Evolutionary conservation across 2,797 vertebrate species (phyloP).

Genomic region (Pangasius larnaudii): DNA sequence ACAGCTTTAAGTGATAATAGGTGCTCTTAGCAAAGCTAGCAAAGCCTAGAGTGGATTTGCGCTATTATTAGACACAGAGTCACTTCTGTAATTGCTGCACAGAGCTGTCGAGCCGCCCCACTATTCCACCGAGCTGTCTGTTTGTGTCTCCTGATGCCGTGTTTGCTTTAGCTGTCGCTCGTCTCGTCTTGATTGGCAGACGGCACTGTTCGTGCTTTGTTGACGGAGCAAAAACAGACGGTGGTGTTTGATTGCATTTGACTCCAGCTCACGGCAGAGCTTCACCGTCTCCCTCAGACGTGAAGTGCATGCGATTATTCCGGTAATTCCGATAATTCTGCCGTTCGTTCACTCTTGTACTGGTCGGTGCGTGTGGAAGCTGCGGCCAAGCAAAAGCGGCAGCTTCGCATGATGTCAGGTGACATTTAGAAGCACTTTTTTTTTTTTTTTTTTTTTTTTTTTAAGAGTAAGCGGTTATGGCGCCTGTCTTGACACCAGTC

Average conservation of each 20-base stretch:
- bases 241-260: slow-evolving; percentile 21
- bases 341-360: slow-evolving; percentile 17
- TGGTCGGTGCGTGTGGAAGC: slow-evolving; percentile 38
- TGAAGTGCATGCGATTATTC: slow-evolving; percentile 42
- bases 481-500: background rate
- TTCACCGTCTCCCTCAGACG: background rate
- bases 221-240: background rate
- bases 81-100: background rate
- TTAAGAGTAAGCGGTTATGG: background rate
- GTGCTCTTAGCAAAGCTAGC: background rate
- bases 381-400: slow-evolving; percentile 20
- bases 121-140: background rate
- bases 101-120: slow-evolving; percentile 5
- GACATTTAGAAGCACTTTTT: slow-evolving; percentile 29
- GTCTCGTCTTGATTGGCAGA: slow-evolving; percentile 36
- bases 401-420: slow-evolving; percentile 35
- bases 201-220: slow-evolving; percentile 12
- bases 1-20: background rate
- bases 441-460: background rate
- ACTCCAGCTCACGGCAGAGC: slow-evolving; percentile 23
- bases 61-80: slow-evolving; percentile 2
- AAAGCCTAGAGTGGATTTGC: background rate
- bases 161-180: slow-evolving; percentile 11
- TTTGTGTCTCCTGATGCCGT: slow-evolving; percentile 2
- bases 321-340: no score